Base-by-base conservation (phyloP, 2,797 vertebrate genomes). In the Peromyscus attwateri region DNA sequence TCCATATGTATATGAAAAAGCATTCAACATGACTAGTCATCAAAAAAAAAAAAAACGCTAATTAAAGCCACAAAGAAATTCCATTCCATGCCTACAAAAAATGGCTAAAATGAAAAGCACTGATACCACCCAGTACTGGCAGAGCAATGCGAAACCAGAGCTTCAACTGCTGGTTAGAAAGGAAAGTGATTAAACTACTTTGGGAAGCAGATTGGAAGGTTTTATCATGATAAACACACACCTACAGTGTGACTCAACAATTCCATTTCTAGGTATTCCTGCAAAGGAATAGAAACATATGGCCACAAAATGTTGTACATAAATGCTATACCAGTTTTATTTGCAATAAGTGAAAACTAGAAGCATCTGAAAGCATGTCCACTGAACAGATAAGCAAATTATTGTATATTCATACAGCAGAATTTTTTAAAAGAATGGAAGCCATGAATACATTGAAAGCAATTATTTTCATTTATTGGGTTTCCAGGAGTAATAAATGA, bases 161-260 rank as follows among this genome's bases (percentile, higher is more conserved):
- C 19, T 90, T 89, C 23, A 19, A 71, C 29, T 84, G 34, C 6
- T 80, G n/a, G 31, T 57, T 5, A 40, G 17, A 68, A 29, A 46
- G 79, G n/a, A 93, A 94, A 87, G 91, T 55, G 31, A 21, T 46
- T 81, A 96, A 94, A 87, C 64, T 91, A 70, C 62, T 89, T 90
- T 73, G 43, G 29, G 68, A 94, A 96, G 80, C 70, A 40, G 27
- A 52, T 91, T 90, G 29, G 52, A 13, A 66, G 14, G 34, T 66
- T 91, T 89, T 77, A 75, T 87, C 83, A 49, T 66, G n/a, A 55
- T 88, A 96, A 95, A 66, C 64, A 75, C 77, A 89, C 1, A 93
- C 8, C 46, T 92, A 89, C 16, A 85, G 31, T 46, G 84, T 92
- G 71, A 89, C 40, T 95, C 64, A 93, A 21, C n/a, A 87, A 55